Conservation (phyloP, 2,113 vertebrate species). For the Tricholaema leucomelas region DNA sequence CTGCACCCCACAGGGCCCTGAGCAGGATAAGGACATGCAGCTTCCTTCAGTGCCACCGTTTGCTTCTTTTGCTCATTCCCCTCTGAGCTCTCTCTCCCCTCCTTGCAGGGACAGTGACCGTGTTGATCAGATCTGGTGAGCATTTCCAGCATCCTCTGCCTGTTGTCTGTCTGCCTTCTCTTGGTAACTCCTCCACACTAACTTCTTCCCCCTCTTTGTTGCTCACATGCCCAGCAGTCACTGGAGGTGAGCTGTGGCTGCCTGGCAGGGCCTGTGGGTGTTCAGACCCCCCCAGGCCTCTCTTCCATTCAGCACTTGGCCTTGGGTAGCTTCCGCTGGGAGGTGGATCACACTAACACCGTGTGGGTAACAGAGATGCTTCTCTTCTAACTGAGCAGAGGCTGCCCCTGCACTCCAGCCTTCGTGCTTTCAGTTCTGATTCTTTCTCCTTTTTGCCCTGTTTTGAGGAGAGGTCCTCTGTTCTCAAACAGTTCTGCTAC, state of each 20-base stretch:
- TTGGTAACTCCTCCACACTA: constrained; percentile 72
- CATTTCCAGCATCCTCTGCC: constrained; percentile 79
- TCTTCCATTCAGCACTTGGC: not conserved
- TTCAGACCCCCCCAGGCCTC: not conserved
- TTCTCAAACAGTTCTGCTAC: rapidly evolving
- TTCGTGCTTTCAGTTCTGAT: not conserved
- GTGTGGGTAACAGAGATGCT: not conserved
- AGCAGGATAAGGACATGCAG: not conserved
- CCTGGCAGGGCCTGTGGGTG: not conserved
- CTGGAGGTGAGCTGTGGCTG: not conserved
- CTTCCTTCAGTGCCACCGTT: not conserved
- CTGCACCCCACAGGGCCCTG: not conserved
- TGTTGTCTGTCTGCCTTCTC: constrained; percentile 65
- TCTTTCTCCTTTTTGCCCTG: not conserved
- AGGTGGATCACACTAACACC: constrained; percentile 12
- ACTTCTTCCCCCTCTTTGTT: constrained; percentile 19
- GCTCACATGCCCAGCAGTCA: constrained; percentile 29
- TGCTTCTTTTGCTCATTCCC: constrained; percentile 51
- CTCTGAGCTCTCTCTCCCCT: constrained; percentile 88
- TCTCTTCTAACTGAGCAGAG: not conserved
- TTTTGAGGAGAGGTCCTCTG: not conserved
- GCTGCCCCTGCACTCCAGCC: not conserved
- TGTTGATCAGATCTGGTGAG: constrained; percentile 96
- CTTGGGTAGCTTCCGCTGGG: not conserved
- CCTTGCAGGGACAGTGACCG: constrained; percentile 91